Evolutionary conservation across 2,797 vertebrate genomes (phyloP), one percentile per base, ranked within the genome.

Genomic region (Macroramphosus scolopax): DNA sequence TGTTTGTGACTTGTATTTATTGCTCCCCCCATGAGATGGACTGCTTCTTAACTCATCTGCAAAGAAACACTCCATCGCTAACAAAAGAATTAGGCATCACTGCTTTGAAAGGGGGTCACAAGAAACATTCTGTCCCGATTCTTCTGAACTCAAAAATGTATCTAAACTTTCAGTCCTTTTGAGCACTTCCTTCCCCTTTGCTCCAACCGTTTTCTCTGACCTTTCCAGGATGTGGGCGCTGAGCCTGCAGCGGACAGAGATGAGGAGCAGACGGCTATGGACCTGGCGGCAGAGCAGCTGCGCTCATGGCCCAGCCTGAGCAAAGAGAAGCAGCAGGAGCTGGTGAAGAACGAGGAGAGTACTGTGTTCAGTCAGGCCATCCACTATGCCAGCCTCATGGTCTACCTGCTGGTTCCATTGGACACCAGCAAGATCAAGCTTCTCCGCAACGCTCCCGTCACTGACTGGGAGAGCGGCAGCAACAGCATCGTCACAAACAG

Each of bases 311-410:
- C 94, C 15, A 72, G 78, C 26, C 89, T 97, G 36, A 92, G 86
- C 77, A 96, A 95, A 68, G 89, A 94, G 79, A 92, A 72, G 1
- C 96, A 98, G 66, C 93, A 92, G 51, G 94, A 97, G 80, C 85
- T 98, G 47, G 92, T 98, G 29, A 94, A 97, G 66, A 95, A 90
- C 3, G 97, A 99, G 77, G 97, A 99, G 77, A 98, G 94, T 77
- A 98, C 95, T 0, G 96, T 98, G 65, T 99, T 99, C 86, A 97
- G 96, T 73, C 96, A 98, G 84, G 97, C 97, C 72, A 98, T 99
- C 84, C 97, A 99, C 82, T 98, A 98, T 25, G 92, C 95, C 68
- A 97, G 95, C 81, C 95, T 98, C 73, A 98, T 99, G 97, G 95
- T 98, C 16, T 98, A 96, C 62, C 82, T 99, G 63, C 85, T 99